phyloP scores from a whole-genome alignment of 1,140 invertebrate species.

The Eueides isabella region DNA sequence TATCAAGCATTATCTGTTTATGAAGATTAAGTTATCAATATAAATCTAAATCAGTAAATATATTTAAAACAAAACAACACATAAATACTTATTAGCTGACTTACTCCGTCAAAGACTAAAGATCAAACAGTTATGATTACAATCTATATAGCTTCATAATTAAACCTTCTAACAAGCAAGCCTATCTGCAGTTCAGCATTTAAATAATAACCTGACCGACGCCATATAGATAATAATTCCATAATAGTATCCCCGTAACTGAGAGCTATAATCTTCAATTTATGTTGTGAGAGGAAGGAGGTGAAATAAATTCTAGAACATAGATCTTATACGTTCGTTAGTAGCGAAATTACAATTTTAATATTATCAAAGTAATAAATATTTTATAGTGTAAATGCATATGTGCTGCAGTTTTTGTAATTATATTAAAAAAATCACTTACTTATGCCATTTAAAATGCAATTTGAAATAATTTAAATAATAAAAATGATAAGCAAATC shows the following conservation, averaged over 20 bases:
- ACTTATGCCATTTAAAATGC: neutral
- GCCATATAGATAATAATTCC: conserved; percentile 16
- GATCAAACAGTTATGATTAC: neutral
- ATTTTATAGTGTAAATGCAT: neutral
- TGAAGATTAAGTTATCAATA: no score
- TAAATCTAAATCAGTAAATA: neutral
- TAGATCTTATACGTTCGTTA: conserved; percentile 24
- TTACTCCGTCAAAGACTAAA: conserved; percentile 7
- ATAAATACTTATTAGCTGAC: neutral
- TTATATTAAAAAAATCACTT: neutral
- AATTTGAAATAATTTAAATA: neutral
- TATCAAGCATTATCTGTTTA: no score
- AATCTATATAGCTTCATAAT: conserved; percentile 3
- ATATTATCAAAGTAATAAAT: neutral
- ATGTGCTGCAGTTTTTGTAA: neutral
- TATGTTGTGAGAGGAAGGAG: conserved; percentile 31
- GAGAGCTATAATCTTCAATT: conserved; percentile 25
- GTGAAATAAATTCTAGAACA: conserved; percentile 28
- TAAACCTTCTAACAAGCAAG: neutral
- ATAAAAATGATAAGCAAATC: neutral
- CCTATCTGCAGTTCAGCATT: conserved; percentile 7
- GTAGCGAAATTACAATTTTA: conserved; percentile 1
- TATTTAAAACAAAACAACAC: neutral
- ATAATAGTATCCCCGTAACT: conserved; percentile 17
- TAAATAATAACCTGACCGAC: conserved; percentile 14